phyloP scores from a whole-genome alignment of 2,888 invertebrate species.

The Pseudeuparius sepicola region DNA sequence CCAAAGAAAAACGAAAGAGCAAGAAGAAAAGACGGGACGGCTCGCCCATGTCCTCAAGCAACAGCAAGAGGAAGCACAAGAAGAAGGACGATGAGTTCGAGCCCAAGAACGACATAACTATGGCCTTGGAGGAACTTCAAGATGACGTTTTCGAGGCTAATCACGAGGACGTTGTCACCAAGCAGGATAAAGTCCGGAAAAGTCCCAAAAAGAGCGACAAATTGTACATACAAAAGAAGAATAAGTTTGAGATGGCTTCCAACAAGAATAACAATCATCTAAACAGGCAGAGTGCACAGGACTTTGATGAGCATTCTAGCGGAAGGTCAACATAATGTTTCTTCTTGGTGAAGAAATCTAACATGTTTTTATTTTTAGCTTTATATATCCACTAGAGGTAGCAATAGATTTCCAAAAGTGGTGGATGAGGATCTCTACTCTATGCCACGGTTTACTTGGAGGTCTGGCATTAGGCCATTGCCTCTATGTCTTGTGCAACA shows the following conservation, averaged over 20 bases:
- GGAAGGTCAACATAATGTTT: no score
- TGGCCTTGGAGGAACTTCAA: constrained; percentile 39
- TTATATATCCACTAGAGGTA: constrained; percentile 41
- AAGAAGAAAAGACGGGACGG: constrained; percentile 37
- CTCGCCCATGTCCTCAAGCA: constrained; percentile 25
- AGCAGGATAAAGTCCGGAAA: constrained; percentile 31
- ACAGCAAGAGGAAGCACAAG: constrained; percentile 34
- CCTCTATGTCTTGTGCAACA: constrained; percentile 46
- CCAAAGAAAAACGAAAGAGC: constrained; percentile 37
- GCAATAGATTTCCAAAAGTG: constrained; percentile 45
- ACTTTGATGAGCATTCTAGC: no score
- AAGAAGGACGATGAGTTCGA: constrained; percentile 35
- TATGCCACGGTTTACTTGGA: constrained; percentile 51
- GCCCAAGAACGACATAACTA: constrained; percentile 35
- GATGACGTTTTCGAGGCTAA: constrained; percentile 40
- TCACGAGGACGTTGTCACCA: constrained; percentile 27
- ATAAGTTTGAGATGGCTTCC: constrained; percentile 34
- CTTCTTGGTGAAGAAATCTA: not conserved
- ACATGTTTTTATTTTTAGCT: constrained; percentile 19
- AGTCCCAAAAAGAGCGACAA: constrained; percentile 36
- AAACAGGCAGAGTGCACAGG: constrained; percentile 27
- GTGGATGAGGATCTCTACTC: constrained; percentile 44
- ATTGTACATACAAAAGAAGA: constrained; percentile 38
- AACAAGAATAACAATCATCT: constrained; percentile 23
- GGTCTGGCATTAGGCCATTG: constrained; percentile 50